Conservation (phyloP, 1,140 invertebrate species). For the Drosophila chauvacae region DNA sequence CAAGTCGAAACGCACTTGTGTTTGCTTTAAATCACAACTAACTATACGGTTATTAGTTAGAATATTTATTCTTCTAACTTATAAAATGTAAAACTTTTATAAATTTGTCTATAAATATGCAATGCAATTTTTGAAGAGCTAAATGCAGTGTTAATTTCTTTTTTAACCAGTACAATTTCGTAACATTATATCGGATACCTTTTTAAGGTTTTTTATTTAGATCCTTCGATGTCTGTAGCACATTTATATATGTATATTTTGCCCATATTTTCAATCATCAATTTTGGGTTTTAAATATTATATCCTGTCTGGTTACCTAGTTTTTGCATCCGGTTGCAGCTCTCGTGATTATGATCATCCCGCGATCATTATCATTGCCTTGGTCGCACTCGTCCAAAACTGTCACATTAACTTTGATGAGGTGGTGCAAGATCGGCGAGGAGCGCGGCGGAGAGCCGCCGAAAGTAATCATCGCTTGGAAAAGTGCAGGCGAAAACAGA, state of each 20-base stretch:
- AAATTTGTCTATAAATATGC: too few relatives aligned
- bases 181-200: neutral
- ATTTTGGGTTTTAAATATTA: neutral
- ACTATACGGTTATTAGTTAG: neutral
- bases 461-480: conserved; percentile 72
- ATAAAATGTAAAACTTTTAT: too few relatives aligned
- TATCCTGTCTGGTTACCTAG: neutral
- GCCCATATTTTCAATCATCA: neutral
- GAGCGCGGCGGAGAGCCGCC: conserved; percentile 25
- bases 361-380: conserved; percentile 31
- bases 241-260: too few relatives aligned
- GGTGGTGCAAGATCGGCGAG: conserved; percentile 51
- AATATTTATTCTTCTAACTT: too few relatives aligned
- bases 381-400: conserved; percentile 58
- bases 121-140: too few relatives aligned
- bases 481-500: conserved; percentile 76
- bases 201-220: neutral
- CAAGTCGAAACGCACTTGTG: conserved; percentile 18
- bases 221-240: too few relatives aligned
- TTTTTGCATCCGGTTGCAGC: conserved; percentile 49
- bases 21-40: conserved; percentile 16
- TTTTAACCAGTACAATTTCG: too few relatives aligned
- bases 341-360: conserved; percentile 13
- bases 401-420: conserved; percentile 79
- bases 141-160: too few relatives aligned